These are phyloP conservation scores for Eristalis tenax DNA, from an alignment of 2,888 invertebrate species.

Conservation along the genomic window DNA sequence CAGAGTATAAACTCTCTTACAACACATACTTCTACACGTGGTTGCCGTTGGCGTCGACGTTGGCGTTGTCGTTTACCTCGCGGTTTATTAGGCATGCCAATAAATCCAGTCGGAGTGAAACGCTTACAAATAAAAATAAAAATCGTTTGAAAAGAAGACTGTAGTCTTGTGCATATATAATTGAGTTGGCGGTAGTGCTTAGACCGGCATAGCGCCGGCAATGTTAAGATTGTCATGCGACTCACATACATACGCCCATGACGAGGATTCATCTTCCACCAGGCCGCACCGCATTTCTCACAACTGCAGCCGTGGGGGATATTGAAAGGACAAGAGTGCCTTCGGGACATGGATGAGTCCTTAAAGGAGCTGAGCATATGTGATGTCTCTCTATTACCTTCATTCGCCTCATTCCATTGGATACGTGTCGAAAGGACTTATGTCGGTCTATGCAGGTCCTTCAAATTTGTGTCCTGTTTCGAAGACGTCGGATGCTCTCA, in stretches of 20 bases:
- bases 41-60: background rate
- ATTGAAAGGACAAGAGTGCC: slow-evolving; percentile 32
- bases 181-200: slow-evolving; percentile 57
- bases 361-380: slow-evolving; percentile 35
- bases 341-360: slow-evolving; percentile 29
- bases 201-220: slow-evolving; percentile 34
- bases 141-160: too few relatives aligned
- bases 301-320: slow-evolving; percentile 7
- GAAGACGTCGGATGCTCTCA: slow-evolving; percentile 20
- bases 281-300: background rate
- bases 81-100: slow-evolving; percentile 44
- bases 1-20: slow-evolving; percentile 12
- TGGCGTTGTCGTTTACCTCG: background rate
- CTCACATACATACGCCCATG: slow-evolving; percentile 23
- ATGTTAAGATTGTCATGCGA: slow-evolving; percentile 51
- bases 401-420: slow-evolving; percentile 11
- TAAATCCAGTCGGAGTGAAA: slow-evolving; percentile 31
- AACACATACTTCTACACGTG: background rate
- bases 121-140: background rate
- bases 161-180: slow-evolving; percentile 31
- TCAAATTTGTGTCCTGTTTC: slow-evolving; percentile 25
- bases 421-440: slow-evolving; percentile 37
- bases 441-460: slow-evolving; percentile 14
- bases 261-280: background rate
- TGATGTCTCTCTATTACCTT: background rate